Evolutionary conservation across 2,888 invertebrate species (phyloP).

Genomic region (Athripsodes cinereus): DNA sequence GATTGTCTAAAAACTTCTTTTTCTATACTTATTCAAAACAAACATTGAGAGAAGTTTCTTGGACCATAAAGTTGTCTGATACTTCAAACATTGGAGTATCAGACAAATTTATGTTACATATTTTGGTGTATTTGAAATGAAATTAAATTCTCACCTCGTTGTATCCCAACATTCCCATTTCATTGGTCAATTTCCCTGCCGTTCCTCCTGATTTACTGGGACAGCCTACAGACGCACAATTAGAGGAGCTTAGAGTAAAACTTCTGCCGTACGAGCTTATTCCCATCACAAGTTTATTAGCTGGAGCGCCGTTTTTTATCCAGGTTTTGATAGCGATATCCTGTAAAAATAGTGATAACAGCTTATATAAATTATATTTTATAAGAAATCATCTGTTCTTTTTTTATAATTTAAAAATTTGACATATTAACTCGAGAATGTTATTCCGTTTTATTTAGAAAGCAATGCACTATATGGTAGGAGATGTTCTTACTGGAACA

Average conservation of each 20-base stretch:
- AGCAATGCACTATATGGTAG: too few species aligned
- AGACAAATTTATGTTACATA: too few species aligned
- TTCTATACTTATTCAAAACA: too few species aligned
- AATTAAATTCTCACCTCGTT: slow-evolving; percentile 53
- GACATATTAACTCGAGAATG: too few species aligned
- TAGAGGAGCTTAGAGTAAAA: slow-evolving; percentile 52
- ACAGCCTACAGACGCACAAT: slow-evolving; percentile 30
- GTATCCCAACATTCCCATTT: slow-evolving; percentile 62
- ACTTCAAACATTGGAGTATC: too few species aligned
- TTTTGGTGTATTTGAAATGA: too few species aligned
- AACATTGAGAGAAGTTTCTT: too few species aligned
- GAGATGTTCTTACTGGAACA: neutral
- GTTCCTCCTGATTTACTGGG: slow-evolving; percentile 50
- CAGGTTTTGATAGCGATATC: slow-evolving; percentile 19
- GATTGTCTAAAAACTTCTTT: too few species aligned
- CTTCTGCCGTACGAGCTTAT: slow-evolving; percentile 65
- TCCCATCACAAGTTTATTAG: slow-evolving; percentile 62
- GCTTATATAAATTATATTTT: neutral
- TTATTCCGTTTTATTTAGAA: too few species aligned
- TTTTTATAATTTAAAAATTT: neutral
- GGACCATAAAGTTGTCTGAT: too few species aligned
- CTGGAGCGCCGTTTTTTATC: slow-evolving; percentile 42
- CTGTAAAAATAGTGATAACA: slow-evolving; percentile 8
- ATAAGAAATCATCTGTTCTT: neutral
- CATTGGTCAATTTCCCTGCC: slow-evolving; percentile 58